A percentile compares a stretch with the other conserved stretches of the same genome.
phyloP scores from a whole-genome alignment of 2,113 vertebrate species.

The Datnioides undecimradiatus region DNA sequence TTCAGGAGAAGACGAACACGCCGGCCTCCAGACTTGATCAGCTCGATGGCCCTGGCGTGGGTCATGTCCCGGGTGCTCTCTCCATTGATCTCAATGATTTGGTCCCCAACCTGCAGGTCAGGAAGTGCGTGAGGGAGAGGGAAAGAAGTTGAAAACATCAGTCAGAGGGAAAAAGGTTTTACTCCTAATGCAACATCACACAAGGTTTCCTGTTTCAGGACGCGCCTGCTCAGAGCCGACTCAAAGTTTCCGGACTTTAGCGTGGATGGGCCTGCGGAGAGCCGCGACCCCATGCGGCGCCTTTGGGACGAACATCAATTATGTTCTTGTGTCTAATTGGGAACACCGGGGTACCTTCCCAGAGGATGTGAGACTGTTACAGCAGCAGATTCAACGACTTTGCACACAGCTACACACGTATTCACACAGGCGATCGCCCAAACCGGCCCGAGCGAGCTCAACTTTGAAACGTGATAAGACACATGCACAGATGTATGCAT shows the following conservation, averaged over 20 bases:
- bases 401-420: too few relatives aligned
- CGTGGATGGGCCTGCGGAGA: background rate
- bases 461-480: too few relatives aligned
- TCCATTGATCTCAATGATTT: conserved; percentile 99
- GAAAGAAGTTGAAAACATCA: background rate
- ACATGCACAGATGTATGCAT: too few relatives aligned
- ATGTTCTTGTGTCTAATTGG: background rate
- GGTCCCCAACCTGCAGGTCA: conserved; percentile 93
- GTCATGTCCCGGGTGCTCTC: conserved; percentile 98
- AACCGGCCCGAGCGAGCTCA: too few relatives aligned
- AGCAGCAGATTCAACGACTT: background rate
- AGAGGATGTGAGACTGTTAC: too few relatives aligned
- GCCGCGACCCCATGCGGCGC: background rate
- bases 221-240: too few relatives aligned
- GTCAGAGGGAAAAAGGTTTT: background rate
- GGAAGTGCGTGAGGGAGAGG: background rate
- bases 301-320: background rate
- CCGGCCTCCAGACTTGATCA: conserved; percentile 97
- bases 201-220: background rate
- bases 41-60: conserved; percentile 95
- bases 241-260: background rate
- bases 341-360: background rate
- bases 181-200: background rate
- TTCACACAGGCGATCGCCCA: too few relatives aligned
- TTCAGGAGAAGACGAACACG: conserved; percentile 95